phyloP scores from a whole-genome alignment of 2,888 invertebrate species.

The Dryadula phaetusa region DNA sequence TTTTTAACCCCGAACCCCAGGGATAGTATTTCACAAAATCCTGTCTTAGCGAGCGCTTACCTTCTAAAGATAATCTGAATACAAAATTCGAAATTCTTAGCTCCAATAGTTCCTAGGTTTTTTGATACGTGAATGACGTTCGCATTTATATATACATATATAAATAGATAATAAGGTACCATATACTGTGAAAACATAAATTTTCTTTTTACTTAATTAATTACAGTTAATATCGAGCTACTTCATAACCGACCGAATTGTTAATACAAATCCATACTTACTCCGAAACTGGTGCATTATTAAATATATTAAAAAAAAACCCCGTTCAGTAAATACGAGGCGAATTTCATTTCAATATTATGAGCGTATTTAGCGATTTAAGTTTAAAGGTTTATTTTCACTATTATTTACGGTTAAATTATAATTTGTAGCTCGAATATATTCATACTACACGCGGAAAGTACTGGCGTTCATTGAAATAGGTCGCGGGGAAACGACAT shows the following conservation, averaged over 20 bases:
- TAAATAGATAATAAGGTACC: too few species aligned
- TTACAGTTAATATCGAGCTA: background rate
- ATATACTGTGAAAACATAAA: too few species aligned
- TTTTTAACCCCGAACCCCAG: too few species aligned
- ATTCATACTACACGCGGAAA: background rate
- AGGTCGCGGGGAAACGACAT: constrained; percentile 16
- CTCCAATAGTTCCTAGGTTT: too few species aligned
- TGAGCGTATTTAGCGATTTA: constrained; percentile 8
- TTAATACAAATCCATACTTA: background rate
- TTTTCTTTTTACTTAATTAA: background rate
- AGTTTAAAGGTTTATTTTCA: constrained; percentile 11
- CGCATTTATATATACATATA: too few species aligned
- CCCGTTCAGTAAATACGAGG: background rate
- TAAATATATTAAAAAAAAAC: background rate
- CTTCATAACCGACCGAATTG: background rate
- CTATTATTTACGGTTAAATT: constrained; percentile 20
- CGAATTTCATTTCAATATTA: constrained; percentile 4
- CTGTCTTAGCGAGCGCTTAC: too few species aligned
- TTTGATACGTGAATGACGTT: too few species aligned
- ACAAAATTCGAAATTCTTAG: too few species aligned
- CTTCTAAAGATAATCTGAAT: too few species aligned
- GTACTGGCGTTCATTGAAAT: constrained; percentile 20
- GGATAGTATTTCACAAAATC: too few species aligned
- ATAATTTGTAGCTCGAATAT: constrained; percentile 21
- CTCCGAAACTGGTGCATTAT: background rate